Base-by-base conservation (phyloP, 2,797 vertebrate genomes). In the Neosilurus mollespiculum region DNA sequence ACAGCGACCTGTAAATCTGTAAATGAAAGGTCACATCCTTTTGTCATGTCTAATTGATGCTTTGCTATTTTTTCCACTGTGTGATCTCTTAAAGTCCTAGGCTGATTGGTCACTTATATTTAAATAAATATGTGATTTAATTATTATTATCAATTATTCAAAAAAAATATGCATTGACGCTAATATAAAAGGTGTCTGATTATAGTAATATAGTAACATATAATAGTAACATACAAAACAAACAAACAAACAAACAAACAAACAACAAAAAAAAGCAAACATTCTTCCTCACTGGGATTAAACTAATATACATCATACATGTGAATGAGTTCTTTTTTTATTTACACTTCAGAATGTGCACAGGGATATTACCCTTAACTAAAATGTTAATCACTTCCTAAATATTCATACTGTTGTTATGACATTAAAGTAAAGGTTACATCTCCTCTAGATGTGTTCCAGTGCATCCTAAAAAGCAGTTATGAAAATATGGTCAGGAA, bases 351-450 rank as follows among this genome's bases (percentile, higher is more conserved):
- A 18, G 53, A 20, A 20, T 34, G 18, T 34, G 53, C 18, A 75
- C 20, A 58, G 11, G 2, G 9, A 58, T 58, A 22, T 16, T 58
- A 75, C 24, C 53, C 24, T 30, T 20, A 20, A 18, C 24, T 20
- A 7, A 75, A 34, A 75, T 34, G 24, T 34, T 75, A 30, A 30
- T 15, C 71, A 56, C 53, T 16, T 26, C 69, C 30, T 56, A 56
- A 73, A 56, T 30, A 73, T 73, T 20, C 53, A 58, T 34, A 58
- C 4, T 58, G 20, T 12, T 26, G 1, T 14, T 64, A 15, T 75
- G 53, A 75, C 53, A 71, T 71, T 58, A 58, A 34, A 16, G 12
- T 26, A 75, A 75, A 75, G 54, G 72, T 75, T 58, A 34, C 4
- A 30, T 58, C 24, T 73, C 1, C 8, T 75, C 26, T 75, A 20